Conservation (phyloP, 2,888 invertebrate species). For the Epiblema foenella region DNA sequence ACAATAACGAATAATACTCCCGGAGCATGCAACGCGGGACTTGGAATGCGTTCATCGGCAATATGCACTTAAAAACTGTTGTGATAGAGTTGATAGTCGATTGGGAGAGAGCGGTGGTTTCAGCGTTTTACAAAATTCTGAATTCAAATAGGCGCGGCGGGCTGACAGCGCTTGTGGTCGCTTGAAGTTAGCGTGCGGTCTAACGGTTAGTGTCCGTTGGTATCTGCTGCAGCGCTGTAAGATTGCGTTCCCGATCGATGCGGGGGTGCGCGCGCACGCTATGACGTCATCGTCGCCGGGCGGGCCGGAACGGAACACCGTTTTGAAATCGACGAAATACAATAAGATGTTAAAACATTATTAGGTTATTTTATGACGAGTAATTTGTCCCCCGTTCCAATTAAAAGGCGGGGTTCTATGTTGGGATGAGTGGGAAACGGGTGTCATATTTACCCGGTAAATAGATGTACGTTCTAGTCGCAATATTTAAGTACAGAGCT, state of each 20-base stretch:
- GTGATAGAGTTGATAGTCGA: conserved; percentile 52
- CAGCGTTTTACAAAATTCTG: conserved; percentile 56
- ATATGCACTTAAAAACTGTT: conserved; percentile 45
- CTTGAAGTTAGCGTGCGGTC: conserved; percentile 45
- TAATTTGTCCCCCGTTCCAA: conserved; percentile 22
- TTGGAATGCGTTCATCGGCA: conserved; percentile 38
- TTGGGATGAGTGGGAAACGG: neutral
- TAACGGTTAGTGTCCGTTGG: neutral
- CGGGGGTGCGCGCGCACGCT: conserved; percentile 73
- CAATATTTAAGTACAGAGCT: neutral
- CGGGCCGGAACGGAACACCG: conserved; percentile 65
- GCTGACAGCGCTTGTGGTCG: conserved; percentile 62
- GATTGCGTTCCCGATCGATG: conserved; percentile 72
- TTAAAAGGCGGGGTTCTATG: neutral
- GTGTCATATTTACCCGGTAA: neutral
- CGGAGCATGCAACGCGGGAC: conserved; percentile 31
- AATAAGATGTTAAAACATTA: conserved; percentile 40
- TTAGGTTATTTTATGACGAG: conserved; percentile 31
- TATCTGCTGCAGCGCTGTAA: conserved; percentile 65
- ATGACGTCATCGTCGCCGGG: conserved; percentile 78
- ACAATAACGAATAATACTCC: conserved; percentile 47
- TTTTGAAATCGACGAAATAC: conserved; percentile 59
- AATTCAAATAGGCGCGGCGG: conserved; percentile 46
- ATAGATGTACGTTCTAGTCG: neutral
- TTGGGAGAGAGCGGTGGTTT: conserved; percentile 50